A percentile compares a stretch with the other conserved stretches of the same genome.
These are phyloP conservation scores for Leptoclinus maculatus DNA, from an alignment of 2,797 vertebrate genomes.

Conservation along the genomic window DNA sequence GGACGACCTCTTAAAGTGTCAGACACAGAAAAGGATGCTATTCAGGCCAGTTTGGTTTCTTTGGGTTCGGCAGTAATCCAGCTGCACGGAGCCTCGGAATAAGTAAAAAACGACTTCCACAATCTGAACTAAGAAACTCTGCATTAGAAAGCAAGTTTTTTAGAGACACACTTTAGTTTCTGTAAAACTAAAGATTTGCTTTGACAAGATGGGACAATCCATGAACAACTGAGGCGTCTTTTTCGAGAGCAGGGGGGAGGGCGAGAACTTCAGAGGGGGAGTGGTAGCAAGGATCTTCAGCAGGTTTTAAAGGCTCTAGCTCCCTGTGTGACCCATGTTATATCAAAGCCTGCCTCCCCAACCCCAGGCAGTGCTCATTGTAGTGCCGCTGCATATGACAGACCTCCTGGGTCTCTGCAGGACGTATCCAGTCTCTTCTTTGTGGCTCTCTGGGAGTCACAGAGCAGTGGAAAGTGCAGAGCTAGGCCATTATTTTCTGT, in stretches of 20 bases:
- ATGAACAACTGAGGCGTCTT: slow-evolving; percentile 3
- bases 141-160: neutral
- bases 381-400: slow-evolving; percentile 80
- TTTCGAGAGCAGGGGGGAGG: slow-evolving; percentile 68
- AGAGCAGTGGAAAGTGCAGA: slow-evolving; percentile 70
- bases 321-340: slow-evolving; percentile 84
- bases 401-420: slow-evolving; percentile 85
- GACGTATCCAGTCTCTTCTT: slow-evolving; percentile 80
- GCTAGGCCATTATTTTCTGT: slow-evolving; percentile 58
- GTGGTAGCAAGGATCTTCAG: slow-evolving; percentile 69
- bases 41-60: slow-evolving; percentile 74
- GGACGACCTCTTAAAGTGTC: slow-evolving; percentile 85
- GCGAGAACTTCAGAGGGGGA: slow-evolving; percentile 71
- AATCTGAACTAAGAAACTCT: slow-evolving; percentile 30
- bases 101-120: slow-evolving; percentile 36
- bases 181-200: neutral
- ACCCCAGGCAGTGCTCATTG: slow-evolving; percentile 83
- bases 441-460: slow-evolving; percentile 70
- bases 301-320: slow-evolving; percentile 77
- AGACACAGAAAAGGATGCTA: slow-evolving; percentile 74
- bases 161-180: neutral
- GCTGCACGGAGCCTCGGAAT: slow-evolving; percentile 55
- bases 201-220: neutral
- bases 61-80: slow-evolving; percentile 66
- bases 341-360: slow-evolving; percentile 84